These are phyloP conservation scores for Ursus arctos DNA, from an alignment of 2,113 vertebrate species.

Conservation along the genomic window DNA sequence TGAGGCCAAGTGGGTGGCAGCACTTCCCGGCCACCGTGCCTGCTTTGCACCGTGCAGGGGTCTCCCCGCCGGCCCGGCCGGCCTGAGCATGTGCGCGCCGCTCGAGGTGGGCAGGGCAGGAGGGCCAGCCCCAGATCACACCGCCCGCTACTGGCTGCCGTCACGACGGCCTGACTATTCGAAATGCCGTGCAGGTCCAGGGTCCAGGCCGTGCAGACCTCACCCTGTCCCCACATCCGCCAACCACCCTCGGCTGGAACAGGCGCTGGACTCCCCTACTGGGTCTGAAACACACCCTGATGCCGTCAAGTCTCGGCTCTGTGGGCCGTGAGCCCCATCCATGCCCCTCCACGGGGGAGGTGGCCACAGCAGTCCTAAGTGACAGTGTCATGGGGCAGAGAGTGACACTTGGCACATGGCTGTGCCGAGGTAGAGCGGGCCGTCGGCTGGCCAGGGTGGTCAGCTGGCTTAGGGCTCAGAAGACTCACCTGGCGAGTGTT, in stretches of 20 bases:
- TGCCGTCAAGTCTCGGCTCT: neutral
- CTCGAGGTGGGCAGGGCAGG: neutral
- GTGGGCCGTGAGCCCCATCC: neutral
- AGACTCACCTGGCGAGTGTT: neutral
- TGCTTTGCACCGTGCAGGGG: rapidly evolving
- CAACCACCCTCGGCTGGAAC: neutral
- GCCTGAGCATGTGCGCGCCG: neutral
- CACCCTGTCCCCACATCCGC: too few relatives aligned
- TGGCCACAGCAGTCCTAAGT: neutral
- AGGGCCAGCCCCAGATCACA: neutral
- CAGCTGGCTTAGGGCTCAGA: neutral
- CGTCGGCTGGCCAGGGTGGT: neutral
- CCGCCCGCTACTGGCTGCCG: neutral
- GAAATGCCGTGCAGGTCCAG: neutral
- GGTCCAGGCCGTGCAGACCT: neutral
- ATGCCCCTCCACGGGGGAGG: neutral
- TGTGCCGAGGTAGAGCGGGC: neutral
- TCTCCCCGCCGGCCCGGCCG: rapidly evolving
- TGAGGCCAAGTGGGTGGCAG: rapidly evolving
- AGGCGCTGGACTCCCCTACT: neutral
- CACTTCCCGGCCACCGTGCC: neutral
- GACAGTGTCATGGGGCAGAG: neutral
- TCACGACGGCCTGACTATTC: neutral
- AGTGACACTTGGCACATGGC: neutral
- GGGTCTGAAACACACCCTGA: neutral